phyloP scores from a whole-genome alignment of 2,113 vertebrate species.

The Eudorcas thomsonii region DNA sequence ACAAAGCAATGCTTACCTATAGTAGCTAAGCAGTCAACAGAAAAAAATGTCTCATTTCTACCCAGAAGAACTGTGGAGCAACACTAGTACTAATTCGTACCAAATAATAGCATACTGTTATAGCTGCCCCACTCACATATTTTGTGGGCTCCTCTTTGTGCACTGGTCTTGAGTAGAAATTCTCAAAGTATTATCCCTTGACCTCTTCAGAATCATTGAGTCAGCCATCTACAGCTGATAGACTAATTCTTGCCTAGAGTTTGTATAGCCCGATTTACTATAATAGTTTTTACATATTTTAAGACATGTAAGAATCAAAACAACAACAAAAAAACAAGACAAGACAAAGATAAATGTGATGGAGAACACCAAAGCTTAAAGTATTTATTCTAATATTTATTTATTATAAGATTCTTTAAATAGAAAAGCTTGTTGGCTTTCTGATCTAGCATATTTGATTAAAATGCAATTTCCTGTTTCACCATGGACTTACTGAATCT shows the following conservation, averaged over 20 bases:
- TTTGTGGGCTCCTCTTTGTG: not conserved
- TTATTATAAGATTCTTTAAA: not conserved
- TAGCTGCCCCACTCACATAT: not conserved
- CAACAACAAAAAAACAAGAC: not conserved
- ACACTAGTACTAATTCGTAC: not conserved
- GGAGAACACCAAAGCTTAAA: not conserved
- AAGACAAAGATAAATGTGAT: not conserved
- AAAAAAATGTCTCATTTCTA: not conserved
- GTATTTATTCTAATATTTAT: not conserved
- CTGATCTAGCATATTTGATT: not conserved
- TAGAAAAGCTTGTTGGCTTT: accelerated
- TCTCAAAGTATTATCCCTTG: not conserved
- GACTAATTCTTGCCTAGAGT: not conserved
- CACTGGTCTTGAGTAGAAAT: not conserved
- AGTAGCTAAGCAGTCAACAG: not conserved
- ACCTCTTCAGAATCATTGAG: not conserved
- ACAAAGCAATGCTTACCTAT: not conserved
- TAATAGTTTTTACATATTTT: not conserved
- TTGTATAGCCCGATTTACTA: not conserved
- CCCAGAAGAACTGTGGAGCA: not conserved
- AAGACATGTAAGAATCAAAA: not conserved
- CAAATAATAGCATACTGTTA: not conserved
- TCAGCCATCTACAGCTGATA: not conserved
- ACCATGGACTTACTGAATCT: not conserved
- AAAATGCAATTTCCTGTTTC: not conserved